Conservation (phyloP, 2,113 vertebrate species). For the Mormyrus lacerda region DNA sequence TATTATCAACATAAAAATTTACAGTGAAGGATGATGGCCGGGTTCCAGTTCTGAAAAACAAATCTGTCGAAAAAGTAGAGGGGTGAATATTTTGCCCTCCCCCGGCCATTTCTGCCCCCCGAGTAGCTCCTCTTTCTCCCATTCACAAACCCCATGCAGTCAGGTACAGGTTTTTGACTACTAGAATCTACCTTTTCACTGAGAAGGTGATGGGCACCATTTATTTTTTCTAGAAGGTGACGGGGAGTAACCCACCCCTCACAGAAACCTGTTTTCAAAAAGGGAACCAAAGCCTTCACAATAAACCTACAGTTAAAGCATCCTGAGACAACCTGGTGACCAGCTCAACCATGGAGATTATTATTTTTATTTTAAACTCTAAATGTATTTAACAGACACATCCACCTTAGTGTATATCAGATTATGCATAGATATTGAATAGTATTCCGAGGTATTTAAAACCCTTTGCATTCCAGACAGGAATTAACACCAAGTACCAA, state of each 20-base stretch:
- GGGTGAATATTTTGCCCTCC: neutral
- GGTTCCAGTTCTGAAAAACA: constrained; percentile 38
- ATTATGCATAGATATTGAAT: constrained; percentile 65
- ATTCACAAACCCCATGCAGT: neutral
- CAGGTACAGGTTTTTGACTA: neutral
- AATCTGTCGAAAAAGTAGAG: constrained; percentile 16
- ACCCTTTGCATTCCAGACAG: constrained; percentile 4
- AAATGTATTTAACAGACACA: constrained; percentile 25
- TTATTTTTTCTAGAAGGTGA: neutral
- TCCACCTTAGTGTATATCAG: constrained; percentile 33
- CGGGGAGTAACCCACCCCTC: neutral
- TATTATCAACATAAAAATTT: constrained; percentile 40
- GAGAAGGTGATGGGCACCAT: neutral
- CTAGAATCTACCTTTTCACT: neutral
- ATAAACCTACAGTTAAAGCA: constrained; percentile 52
- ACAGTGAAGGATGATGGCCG: constrained; percentile 45
- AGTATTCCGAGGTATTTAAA: constrained; percentile 55
- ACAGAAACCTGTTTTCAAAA: constrained; percentile 39
- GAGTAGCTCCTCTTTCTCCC: neutral
- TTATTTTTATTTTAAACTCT: constrained; percentile 15
- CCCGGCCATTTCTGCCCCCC: neutral
- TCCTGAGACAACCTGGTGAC: constrained; percentile 55
- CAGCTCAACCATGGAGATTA: constrained; percentile 30
- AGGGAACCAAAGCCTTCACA: constrained; percentile 38
- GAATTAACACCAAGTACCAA: neutral